Percentiles rank a stretch among this genome's conserved stretches.
Conservation (phyloP, 2,797 vertebrate species). For the Nannoperca australis region DNA sequence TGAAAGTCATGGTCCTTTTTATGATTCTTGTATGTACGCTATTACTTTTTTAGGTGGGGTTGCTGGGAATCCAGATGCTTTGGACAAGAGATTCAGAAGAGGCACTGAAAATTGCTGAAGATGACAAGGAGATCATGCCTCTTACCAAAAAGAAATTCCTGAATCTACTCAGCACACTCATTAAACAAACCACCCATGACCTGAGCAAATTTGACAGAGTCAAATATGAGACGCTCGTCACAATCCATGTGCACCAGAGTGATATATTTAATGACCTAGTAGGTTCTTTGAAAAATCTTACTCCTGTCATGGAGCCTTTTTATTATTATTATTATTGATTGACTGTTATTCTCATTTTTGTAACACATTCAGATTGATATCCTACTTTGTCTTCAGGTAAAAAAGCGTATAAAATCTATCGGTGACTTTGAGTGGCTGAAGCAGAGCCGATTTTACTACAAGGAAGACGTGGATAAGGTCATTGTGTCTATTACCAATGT, state of each 20-base stretch:
- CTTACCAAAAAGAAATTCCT: slow-evolving; percentile 90
- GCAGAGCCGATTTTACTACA: slow-evolving; percentile 94
- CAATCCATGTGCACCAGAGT: slow-evolving; percentile 93
- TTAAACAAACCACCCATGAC: slow-evolving; percentile 89
- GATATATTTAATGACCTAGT: slow-evolving; percentile 94
- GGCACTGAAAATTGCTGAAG: slow-evolving; percentile 87
- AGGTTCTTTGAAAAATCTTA: slow-evolving; percentile 55
- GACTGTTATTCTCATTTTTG: background rate
- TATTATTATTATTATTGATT: background rate
- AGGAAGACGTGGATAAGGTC: slow-evolving; percentile 89
- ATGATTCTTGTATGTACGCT: background rate
- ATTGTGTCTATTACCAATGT: slow-evolving; percentile 92
- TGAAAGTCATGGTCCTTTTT: background rate
- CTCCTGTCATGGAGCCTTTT: slow-evolving; percentile 6
- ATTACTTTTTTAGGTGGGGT: slow-evolving; percentile 70
- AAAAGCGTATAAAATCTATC: slow-evolving; percentile 86
- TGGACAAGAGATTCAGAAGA: slow-evolving; percentile 95
- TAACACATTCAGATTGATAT: background rate
- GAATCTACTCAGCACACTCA: slow-evolving; percentile 88
- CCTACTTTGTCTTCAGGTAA: slow-evolving; percentile 49
- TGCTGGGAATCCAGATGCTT: slow-evolving; percentile 94
- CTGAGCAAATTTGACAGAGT: slow-evolving; percentile 87
- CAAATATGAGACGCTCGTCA: slow-evolving; percentile 94
- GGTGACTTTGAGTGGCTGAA: slow-evolving; percentile 95
- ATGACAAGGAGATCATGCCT: slow-evolving; percentile 90